Evolutionary conservation across 2,888 invertebrate species (phyloP).

Genomic region (Aethes cnicana): DNA sequence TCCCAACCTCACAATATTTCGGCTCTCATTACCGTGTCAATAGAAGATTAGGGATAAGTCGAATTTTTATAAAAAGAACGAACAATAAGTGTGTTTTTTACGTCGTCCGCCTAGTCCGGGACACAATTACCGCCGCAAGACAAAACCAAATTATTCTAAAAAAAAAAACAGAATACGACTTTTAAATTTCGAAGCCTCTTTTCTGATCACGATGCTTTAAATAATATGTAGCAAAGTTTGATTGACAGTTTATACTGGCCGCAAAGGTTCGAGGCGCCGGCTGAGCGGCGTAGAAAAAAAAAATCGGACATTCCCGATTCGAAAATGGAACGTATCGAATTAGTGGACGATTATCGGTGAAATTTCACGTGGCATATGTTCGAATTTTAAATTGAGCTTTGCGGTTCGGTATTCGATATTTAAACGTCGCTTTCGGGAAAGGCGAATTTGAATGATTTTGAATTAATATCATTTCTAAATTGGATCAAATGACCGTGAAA

Average conservation of each 20-base stretch:
- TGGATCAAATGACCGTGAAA: slow-evolving; percentile 10
- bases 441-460: slow-evolving; percentile 21
- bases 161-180: slow-evolving; percentile 42
- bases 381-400: slow-evolving; percentile 49
- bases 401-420: slow-evolving; percentile 39
- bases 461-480: slow-evolving; percentile 28
- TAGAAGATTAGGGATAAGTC: slow-evolving; percentile 81
- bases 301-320: slow-evolving; percentile 50
- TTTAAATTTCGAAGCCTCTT: slow-evolving; percentile 40
- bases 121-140: slow-evolving; percentile 69
- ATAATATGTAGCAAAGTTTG: slow-evolving; percentile 68
- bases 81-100: slow-evolving; percentile 67
- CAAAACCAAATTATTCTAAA: slow-evolving; percentile 54
- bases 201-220: slow-evolving; percentile 59
- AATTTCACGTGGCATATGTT: slow-evolving; percentile 77
- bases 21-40: slow-evolving; percentile 80
- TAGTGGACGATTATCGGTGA: slow-evolving; percentile 74
- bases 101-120: slow-evolving; percentile 53
- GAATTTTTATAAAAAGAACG: slow-evolving; percentile 64
- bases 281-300: slow-evolving; percentile 42
- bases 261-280: slow-evolving; percentile 49
- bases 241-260: slow-evolving; percentile 65
- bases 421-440: slow-evolving; percentile 33
- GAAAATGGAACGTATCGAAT: slow-evolving; percentile 65
- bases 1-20: slow-evolving; percentile 68